Conservation (phyloP, 1,140 invertebrate species). For the Orchesella cincta region DNA sequence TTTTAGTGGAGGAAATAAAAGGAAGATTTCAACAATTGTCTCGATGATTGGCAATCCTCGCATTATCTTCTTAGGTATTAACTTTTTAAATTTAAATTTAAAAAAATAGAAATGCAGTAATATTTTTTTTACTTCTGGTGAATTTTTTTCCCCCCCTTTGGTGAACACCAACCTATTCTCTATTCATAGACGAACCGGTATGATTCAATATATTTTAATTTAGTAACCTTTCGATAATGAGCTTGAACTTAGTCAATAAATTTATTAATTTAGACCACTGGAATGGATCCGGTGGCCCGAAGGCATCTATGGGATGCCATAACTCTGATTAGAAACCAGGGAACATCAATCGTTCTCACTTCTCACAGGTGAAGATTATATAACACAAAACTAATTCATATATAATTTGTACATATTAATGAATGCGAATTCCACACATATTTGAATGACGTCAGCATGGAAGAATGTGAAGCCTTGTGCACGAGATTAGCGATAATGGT, state of each 20-base stretch:
- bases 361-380: slow-evolving; percentile 40
- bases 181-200: too few species aligned
- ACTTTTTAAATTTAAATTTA: not conserved
- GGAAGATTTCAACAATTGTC: slow-evolving; percentile 83
- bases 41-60: slow-evolving; percentile 83
- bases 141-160: too few species aligned
- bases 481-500: slow-evolving; percentile 64
- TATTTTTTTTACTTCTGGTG: too few species aligned
- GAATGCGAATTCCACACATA: slow-evolving; percentile 56
- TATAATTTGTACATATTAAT: not conserved
- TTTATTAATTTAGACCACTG: slow-evolving; percentile 31
- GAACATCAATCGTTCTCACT: slow-evolving; percentile 49
- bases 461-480: slow-evolving; percentile 80
- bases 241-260: too few species aligned
- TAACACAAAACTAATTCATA: not conserved
- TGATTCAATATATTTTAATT: too few species aligned
- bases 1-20: slow-evolving; percentile 64
- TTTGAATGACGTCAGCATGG: slow-evolving; percentile 71
- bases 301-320: slow-evolving; percentile 50
- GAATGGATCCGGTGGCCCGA: slow-evolving; percentile 58
- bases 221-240: too few species aligned
- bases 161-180: too few species aligned
- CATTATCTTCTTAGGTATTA: slow-evolving; percentile 74
- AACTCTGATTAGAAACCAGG: slow-evolving; percentile 43
- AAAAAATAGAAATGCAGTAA: too few species aligned